Conservation (phyloP, 2,113 vertebrate genomes). For the Melierax canorus region DNA sequence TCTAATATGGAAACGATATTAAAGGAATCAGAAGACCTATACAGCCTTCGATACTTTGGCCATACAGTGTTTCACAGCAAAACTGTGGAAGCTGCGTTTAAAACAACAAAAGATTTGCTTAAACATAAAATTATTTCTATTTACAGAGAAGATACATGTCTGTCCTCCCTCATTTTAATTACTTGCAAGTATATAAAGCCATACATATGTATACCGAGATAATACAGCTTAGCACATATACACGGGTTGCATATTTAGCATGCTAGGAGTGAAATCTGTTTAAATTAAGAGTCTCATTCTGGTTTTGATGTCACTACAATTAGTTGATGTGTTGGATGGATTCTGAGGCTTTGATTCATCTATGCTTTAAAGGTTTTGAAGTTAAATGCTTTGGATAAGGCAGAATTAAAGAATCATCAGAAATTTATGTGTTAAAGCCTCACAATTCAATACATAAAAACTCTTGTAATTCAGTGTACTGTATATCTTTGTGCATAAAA, state of each 20-base stretch:
- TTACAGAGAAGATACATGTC: fast-evolving
- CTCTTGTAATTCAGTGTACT: conserved; percentile 54
- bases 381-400: conserved; percentile 5
- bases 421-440: conserved; percentile 19
- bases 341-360: conserved; percentile 33
- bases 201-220: background rate
- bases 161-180: background rate
- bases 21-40: conserved; percentile 51
- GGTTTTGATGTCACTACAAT: background rate
- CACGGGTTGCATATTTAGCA: background rate
- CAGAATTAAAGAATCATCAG: background rate
- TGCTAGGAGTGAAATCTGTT: background rate
- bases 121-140: background rate
- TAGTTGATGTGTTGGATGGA: conserved; percentile 16
- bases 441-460: conserved; percentile 43
- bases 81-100: background rate
- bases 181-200: background rate
- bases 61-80: background rate
- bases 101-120: background rate
- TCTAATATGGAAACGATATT: conserved; percentile 61
- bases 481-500: conserved; percentile 64
- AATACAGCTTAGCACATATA: conserved; percentile 16
- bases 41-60: background rate
- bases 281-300: conserved; percentile 13
- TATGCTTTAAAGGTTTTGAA: conserved; percentile 19